A percentile compares a stretch with the other conserved stretches of the same genome.
phyloP scores from a whole-genome alignment of 2,888 invertebrate genomes.

The Aricia artaxerxes region DNA sequence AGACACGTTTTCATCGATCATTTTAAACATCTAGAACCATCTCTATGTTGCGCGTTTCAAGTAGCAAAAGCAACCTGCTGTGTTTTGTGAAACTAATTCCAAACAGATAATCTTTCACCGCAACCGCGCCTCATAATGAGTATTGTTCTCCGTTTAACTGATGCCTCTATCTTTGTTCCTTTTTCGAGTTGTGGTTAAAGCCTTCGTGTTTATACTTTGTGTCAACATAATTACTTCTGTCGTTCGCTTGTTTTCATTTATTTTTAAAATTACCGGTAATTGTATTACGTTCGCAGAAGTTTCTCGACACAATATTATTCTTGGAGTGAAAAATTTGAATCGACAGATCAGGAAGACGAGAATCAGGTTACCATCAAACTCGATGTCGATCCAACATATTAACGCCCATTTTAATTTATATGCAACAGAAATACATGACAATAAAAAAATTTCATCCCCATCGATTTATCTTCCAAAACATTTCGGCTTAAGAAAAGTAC shows the following conservation, averaged over 20 bases:
- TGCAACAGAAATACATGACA: background rate
- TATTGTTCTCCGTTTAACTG: conserved; percentile 37
- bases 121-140: conserved; percentile 45
- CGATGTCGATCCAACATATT: background rate
- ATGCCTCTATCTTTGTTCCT: conserved; percentile 35
- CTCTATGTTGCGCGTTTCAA: background rate
- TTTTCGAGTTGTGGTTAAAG: conserved; percentile 35
- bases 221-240: conserved; percentile 29
- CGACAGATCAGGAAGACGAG: background rate
- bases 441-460: background rate
- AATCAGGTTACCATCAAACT: background rate
- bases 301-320: background rate
- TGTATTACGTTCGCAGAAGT: conserved; percentile 11
- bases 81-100: conserved; percentile 54
- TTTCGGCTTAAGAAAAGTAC: too few species aligned
- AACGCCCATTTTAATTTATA: background rate
- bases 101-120: conserved; percentile 50
- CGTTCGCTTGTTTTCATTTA: background rate
- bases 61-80: conserved; percentile 38
- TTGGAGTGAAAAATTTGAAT: background rate
- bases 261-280: background rate
- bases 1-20: too few species aligned
- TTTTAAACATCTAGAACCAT: background rate
- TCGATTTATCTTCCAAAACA: background rate
- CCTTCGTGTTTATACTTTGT: conserved; percentile 24